Evolutionary conservation across 2,113 vertebrate species (phyloP).

Genomic region (Platycercus adscitus): DNA sequence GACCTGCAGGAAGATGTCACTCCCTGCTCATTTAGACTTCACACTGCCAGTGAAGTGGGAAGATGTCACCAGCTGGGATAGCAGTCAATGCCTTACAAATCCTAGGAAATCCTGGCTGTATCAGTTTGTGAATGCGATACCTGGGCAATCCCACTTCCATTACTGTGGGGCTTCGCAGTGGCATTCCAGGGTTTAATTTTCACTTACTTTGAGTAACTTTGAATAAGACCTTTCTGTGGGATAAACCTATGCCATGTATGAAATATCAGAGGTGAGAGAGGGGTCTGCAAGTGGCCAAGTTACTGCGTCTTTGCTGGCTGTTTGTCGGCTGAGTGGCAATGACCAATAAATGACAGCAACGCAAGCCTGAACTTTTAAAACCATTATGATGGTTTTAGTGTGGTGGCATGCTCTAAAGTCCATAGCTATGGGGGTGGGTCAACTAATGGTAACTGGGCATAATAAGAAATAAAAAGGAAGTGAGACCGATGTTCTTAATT

Average conservation of each 20-base stretch:
- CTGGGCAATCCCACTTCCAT: not conserved
- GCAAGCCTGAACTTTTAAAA: not conserved
- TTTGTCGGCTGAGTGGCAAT: not conserved
- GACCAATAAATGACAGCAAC: not conserved
- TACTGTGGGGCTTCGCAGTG: not conserved
- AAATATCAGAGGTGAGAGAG: not conserved
- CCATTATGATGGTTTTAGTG: not conserved
- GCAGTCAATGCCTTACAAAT: not conserved
- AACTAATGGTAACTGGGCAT: not conserved
- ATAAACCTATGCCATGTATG: not conserved
- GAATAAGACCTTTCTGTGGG: not conserved
- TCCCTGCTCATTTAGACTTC: not conserved
- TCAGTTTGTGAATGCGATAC: not conserved
- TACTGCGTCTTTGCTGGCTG: not conserved
- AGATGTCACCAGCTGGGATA: not conserved
- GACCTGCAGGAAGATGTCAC: not conserved
- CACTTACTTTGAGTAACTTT: not conserved
- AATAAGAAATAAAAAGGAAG: too few relatives aligned
- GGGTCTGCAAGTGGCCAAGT: not conserved
- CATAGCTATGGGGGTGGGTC: rapidly evolving
- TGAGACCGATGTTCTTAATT: not conserved
- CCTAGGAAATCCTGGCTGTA: not conserved
- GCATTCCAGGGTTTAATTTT: not conserved
- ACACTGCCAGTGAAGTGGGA: rapidly evolving
- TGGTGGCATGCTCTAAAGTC: not conserved